phyloP scores from a whole-genome alignment of 2,797 vertebrate species.

The Etheostoma nigrum region DNA sequence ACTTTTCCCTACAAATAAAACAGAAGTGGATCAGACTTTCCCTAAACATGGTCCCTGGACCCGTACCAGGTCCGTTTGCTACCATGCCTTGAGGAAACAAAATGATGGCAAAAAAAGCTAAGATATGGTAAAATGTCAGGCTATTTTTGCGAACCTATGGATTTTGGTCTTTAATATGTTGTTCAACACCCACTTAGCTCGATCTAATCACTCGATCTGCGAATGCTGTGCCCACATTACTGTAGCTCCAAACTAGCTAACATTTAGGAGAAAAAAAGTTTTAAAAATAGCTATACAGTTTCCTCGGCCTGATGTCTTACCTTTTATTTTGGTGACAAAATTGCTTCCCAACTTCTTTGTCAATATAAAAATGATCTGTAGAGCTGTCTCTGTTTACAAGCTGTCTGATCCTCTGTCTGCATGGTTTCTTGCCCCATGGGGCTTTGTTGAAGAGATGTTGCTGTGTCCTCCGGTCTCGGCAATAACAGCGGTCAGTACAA shows the following conservation, averaged over 20 bases:
- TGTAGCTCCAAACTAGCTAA: not conserved
- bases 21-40: not conserved
- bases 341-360: not conserved
- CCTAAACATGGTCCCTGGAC: not conserved
- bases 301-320: not conserved
- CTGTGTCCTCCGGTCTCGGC: constrained; percentile 1
- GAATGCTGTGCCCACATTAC: not conserved
- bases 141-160: not conserved
- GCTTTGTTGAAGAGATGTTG: not conserved
- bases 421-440: not conserved
- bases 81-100: not conserved
- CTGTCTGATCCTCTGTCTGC: not conserved
- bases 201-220: not conserved
- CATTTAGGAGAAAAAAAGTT: not conserved
- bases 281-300: not conserved
- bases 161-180: not conserved
- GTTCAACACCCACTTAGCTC: not conserved
- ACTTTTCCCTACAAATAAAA: not conserved
- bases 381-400: not conserved
- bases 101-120: not conserved
- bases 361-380: not conserved
- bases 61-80: not conserved
- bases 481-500: not conserved
- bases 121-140: not conserved
- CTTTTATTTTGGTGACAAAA: not conserved